Percentiles rank a stretch among this genome's conserved stretches.
Evolutionary conservation across 2,113 vertebrate genomes (phyloP).

Genomic region (Alligator mississippiensis): DNA sequence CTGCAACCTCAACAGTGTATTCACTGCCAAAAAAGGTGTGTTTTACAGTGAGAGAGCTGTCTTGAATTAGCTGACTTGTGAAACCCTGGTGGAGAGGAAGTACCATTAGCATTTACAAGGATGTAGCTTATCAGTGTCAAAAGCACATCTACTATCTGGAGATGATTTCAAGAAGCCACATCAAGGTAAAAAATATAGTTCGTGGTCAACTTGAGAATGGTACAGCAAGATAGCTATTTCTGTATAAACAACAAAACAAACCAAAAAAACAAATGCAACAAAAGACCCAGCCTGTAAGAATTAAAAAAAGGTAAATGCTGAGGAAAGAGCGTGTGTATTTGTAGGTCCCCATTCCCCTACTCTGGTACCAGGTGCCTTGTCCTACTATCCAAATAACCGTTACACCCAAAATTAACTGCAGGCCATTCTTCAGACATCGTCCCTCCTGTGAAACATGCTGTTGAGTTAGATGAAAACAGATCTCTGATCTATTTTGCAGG

Average conservation of each 20-base stretch:
- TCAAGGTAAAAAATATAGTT: background rate
- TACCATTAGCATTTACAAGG: accelerated
- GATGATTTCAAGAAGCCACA: background rate
- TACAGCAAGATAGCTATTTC: background rate
- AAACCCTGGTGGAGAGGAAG: accelerated
- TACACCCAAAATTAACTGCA: background rate
- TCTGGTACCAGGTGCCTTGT: background rate
- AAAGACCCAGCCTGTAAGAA: too few relatives aligned
- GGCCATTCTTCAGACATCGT: background rate
- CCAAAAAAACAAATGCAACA: background rate
- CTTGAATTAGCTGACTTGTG: background rate
- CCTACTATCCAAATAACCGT: background rate
- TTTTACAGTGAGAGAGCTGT: background rate
- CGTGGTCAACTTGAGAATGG: background rate
- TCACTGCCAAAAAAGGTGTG: background rate
- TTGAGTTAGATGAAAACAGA: too few relatives aligned
- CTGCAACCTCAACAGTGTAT: background rate
- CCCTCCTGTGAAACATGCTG: too few relatives aligned
- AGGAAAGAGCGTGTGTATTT: background rate
- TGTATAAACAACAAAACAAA: too few relatives aligned
- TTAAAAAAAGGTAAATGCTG: background rate
- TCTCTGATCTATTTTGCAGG: too few relatives aligned
- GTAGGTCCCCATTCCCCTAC: background rate
- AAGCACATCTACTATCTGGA: background rate
- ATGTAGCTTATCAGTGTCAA: background rate